Conservation (phyloP, 2,888 invertebrate genomes). For the Julus scanicus region DNA sequence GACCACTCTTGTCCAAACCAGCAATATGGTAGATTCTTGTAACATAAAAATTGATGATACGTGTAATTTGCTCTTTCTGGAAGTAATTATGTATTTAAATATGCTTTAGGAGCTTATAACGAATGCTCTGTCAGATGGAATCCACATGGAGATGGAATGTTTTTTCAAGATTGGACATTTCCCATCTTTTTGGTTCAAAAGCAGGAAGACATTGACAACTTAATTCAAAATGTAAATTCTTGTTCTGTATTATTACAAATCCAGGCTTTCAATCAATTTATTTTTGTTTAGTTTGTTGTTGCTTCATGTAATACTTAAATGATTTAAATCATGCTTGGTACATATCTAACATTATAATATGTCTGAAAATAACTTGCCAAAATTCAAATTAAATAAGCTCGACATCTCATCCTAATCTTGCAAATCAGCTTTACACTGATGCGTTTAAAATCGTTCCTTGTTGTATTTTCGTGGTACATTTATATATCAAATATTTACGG, state of each 20-base stretch:
- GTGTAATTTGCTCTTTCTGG: background rate
- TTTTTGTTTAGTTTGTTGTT: background rate
- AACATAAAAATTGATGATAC: background rate
- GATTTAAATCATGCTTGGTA: no score
- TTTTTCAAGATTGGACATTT: constrained; percentile 85
- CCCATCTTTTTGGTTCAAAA: constrained; percentile 83
- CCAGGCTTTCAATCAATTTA: background rate
- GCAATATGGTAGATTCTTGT: constrained; percentile 69
- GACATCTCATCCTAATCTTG: no score
- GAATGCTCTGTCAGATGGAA: constrained; percentile 76
- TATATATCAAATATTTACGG: no score
- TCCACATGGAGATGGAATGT: constrained; percentile 77
- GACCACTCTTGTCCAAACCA: constrained; percentile 88
- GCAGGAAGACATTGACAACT: constrained; percentile 50
- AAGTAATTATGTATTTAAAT: background rate
- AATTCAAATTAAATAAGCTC: no score
- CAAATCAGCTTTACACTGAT: no score
- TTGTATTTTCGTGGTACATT: no score
- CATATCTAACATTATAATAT: no score
- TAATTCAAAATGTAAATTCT: constrained; percentile 53
- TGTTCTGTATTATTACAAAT: background rate
- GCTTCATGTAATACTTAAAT: no score
- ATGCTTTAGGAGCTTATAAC: constrained; percentile 53
- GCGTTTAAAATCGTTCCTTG: no score
- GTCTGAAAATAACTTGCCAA: no score